Conservation (phyloP, 2,113 vertebrate species). For the Sebastes schlegelii region DNA sequence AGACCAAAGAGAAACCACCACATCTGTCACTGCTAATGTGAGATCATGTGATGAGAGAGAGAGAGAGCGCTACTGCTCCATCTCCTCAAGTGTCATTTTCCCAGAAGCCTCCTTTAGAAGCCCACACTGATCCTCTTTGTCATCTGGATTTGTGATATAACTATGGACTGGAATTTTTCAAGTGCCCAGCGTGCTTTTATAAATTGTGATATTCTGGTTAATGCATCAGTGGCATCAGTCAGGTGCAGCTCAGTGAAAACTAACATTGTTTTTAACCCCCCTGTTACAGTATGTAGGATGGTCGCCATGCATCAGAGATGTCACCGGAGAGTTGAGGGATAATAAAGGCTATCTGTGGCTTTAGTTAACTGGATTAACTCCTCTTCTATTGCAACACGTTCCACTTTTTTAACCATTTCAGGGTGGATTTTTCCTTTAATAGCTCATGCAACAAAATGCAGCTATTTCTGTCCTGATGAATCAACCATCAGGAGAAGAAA, state of each 20-base stretch:
- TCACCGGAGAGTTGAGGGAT: conserved; percentile 10
- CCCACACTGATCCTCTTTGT: conserved; percentile 66
- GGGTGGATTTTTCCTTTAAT: too few species aligned
- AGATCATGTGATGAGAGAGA: conserved; percentile 44
- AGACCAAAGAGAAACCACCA: conserved; percentile 4
- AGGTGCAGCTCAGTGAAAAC: background rate
- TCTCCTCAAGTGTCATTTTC: conserved; percentile 72
- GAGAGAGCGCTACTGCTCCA: conserved; percentile 37
- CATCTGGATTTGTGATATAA: conserved; percentile 62
- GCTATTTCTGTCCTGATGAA: too few species aligned
- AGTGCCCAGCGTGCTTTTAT: conserved; percentile 38
- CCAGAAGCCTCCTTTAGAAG: conserved; percentile 66
- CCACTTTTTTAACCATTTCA: too few species aligned
- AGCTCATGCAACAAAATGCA: too few species aligned
- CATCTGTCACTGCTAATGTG: conserved; percentile 45
- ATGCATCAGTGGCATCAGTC: background rate
- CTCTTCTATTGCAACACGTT: background rate
- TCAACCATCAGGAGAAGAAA: too few species aligned
- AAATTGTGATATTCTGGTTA: conserved; percentile 36
- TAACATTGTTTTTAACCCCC: background rate
- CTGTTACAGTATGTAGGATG: background rate
- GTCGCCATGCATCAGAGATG: background rate
- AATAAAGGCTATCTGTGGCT: conserved; percentile 3
- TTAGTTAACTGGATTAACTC: conserved; percentile 3
- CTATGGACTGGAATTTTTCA: conserved; percentile 40